Conservation (phyloP, 2,797 vertebrate genomes). For the Bradypodion ventrale region DNA sequence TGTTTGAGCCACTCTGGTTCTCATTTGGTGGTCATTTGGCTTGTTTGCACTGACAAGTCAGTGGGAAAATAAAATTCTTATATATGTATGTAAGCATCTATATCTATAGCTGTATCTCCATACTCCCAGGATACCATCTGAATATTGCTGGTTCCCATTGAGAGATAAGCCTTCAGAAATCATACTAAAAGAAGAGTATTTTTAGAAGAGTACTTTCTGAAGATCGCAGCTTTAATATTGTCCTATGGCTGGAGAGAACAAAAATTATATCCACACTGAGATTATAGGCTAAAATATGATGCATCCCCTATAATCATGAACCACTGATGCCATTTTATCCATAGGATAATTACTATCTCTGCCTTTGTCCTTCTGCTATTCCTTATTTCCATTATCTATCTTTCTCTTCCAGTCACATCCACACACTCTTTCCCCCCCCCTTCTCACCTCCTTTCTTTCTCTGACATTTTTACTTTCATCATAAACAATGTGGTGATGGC, state of each 20-base stretch:
- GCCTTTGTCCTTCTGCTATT: slow-evolving; percentile 45
- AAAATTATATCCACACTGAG: slow-evolving; percentile 49
- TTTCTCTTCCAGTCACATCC: background rate
- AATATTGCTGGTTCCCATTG: slow-evolving; percentile 69
- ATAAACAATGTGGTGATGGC: slow-evolving; percentile 53
- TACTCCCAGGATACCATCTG: slow-evolving; percentile 63
- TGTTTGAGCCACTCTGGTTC: slow-evolving; percentile 73
- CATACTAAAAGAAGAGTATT: slow-evolving; percentile 50
- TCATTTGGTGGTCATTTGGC: slow-evolving; percentile 73
- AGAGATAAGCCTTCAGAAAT: slow-evolving; percentile 67
- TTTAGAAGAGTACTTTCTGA: slow-evolving; percentile 61
- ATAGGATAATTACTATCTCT: slow-evolving; percentile 34
- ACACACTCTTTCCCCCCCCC: slow-evolving; percentile 21
- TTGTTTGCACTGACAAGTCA: slow-evolving; percentile 70
- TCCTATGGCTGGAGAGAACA: slow-evolving; percentile 63
- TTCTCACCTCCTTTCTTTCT: slow-evolving; percentile 41
- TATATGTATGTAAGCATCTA: background rate
- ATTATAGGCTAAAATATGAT: slow-evolving; percentile 54
- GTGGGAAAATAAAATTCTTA: slow-evolving; percentile 54
- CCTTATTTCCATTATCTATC: slow-evolving; percentile 36
- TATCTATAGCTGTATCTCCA: slow-evolving; percentile 28
- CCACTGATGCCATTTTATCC: slow-evolving; percentile 59
- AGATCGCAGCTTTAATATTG: slow-evolving; percentile 83
- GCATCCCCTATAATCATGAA: slow-evolving; percentile 59
- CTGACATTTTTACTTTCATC: slow-evolving; percentile 52